These are phyloP conservation scores for Varanus komodoensis DNA, from an alignment of 2,113 vertebrate species.

Conservation along the genomic window DNA sequence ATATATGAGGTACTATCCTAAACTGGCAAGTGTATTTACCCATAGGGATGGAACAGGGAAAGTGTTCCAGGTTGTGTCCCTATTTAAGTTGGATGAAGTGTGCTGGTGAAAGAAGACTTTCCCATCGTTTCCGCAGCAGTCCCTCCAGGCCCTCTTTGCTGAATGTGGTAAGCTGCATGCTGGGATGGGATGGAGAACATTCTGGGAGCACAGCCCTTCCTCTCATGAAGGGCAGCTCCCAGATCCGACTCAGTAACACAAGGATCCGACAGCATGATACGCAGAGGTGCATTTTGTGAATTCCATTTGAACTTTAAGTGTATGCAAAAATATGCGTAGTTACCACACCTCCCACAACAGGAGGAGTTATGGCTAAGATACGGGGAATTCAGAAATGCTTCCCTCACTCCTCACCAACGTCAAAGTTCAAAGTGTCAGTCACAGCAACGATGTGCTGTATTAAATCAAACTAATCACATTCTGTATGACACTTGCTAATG, in stretches of 20 bases:
- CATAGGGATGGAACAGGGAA: not conserved
- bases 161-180: too few species aligned
- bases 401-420: not conserved
- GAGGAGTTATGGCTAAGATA: not conserved
- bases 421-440: accelerated
- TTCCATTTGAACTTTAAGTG: not conserved
- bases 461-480: slow-evolving; percentile 25
- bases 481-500: slow-evolving; percentile 16
- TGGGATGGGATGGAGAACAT: too few species aligned
- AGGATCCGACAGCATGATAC: too few species aligned
- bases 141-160: too few species aligned
- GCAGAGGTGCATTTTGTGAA: not conserved
- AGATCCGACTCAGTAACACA: too few species aligned
- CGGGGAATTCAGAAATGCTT: not conserved
- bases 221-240: too few species aligned
- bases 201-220: too few species aligned
- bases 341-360: not conserved
- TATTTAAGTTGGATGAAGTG: too few species aligned
- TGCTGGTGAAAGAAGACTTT: too few species aligned
- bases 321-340: not conserved
- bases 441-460: not conserved
- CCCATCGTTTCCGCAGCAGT: too few species aligned
- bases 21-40: not conserved
- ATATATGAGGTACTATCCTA: not conserved
- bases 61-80: too few species aligned